These are phyloP conservation scores for Umimayanthus chanpuru DNA, from an alignment of 92 coral and sea anemone species.

Conservation along the genomic window DNA sequence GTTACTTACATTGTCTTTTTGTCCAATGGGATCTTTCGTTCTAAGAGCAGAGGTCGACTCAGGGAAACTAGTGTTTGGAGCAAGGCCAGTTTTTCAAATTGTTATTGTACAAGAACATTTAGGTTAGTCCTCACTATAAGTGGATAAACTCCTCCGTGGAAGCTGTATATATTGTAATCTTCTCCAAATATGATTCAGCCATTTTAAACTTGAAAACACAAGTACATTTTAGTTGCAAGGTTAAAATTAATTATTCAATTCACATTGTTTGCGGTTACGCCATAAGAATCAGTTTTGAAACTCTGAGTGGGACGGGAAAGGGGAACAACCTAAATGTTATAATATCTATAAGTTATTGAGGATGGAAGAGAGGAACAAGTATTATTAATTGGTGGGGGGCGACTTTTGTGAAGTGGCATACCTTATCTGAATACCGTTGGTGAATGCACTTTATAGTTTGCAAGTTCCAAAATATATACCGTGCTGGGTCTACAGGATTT, in stretches of 20 bases:
- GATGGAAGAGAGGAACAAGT: not conserved
- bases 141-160: too few relatives aligned
- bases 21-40: too few relatives aligned
- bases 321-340: conserved; percentile 2
- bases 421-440: not conserved
- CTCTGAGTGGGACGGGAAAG: conserved; percentile 24
- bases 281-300: not conserved
- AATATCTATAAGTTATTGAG: conserved; percentile 38
- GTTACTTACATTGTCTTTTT: too few relatives aligned
- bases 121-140: too few relatives aligned
- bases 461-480: too few relatives aligned
- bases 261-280: not conserved
- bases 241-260: not conserved
- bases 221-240: not conserved
- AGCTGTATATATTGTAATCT: conserved; percentile 15
- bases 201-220: not conserved
- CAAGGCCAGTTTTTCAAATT: not conserved
- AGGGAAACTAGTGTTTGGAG: not conserved
- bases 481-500: too few relatives aligned
- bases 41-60: too few relatives aligned
- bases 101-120: too few relatives aligned
- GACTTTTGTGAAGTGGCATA: conserved; percentile 1
- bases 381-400: not conserved
- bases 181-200: conserved; percentile 9
- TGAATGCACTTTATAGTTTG: not conserved